Percentiles rank a stretch among this genome's conserved stretches.
Conservation (phyloP, 1,140 invertebrate species). For the Magallana gigas region DNA sequence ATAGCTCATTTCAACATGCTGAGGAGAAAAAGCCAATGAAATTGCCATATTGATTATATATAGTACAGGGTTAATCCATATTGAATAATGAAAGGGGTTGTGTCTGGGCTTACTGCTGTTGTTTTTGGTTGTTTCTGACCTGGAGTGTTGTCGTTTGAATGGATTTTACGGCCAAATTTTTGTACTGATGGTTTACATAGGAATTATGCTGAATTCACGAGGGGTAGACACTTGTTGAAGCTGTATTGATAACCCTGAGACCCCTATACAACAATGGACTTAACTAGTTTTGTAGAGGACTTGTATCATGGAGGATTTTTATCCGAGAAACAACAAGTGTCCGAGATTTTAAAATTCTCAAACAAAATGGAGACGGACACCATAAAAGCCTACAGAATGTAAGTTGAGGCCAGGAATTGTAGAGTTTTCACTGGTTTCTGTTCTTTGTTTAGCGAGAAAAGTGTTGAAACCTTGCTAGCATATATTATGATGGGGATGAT, state of each 20-base stretch:
- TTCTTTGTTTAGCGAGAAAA: not conserved
- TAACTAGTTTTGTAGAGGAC: slow-evolving; percentile 53
- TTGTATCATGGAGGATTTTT: slow-evolving; percentile 61
- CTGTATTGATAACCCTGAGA: not conserved
- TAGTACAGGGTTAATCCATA: slow-evolving; percentile 32
- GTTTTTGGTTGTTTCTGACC: not conserved
- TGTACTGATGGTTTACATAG: not conserved
- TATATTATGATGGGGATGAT: slow-evolving; percentile 38
- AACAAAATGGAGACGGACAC: slow-evolving; percentile 64
- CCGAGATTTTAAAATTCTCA: slow-evolving; percentile 38
- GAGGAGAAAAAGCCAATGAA: slow-evolving; percentile 26
- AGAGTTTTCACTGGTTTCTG: not conserved
- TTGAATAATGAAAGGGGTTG: slow-evolving; percentile 37
- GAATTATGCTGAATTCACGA: not conserved
- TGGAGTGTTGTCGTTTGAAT: not conserved
- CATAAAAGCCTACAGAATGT: slow-evolving; percentile 68
- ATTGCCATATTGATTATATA: slow-evolving; percentile 25
- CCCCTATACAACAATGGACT: slow-evolving; percentile 29
- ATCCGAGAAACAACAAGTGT: slow-evolving; percentile 50
- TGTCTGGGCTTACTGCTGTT: slow-evolving; percentile 12
- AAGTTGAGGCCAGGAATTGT: slow-evolving; percentile 48
- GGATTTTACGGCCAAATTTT: not conserved
- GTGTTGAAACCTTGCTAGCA: slow-evolving; percentile 23
- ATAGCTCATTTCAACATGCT: slow-evolving; percentile 36
- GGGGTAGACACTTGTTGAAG: slow-evolving; percentile 32